These are phyloP conservation scores for Acanthosepion esculentum DNA, from an alignment of 2,888 invertebrate species.

Conservation along the genomic window DNA sequence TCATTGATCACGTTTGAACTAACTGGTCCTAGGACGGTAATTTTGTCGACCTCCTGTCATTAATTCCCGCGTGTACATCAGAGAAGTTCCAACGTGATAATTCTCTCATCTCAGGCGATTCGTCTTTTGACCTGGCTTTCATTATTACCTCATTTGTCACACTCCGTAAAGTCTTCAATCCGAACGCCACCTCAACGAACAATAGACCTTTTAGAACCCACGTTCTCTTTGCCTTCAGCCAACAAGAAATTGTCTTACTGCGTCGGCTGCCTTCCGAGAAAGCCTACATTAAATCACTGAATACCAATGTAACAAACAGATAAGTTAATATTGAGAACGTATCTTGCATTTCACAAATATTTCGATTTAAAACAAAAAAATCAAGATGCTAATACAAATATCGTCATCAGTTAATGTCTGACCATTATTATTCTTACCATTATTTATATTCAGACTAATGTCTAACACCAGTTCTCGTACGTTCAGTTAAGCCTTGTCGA, in stretches of 20 bases:
- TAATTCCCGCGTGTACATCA: conserved; percentile 8
- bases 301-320: no score
- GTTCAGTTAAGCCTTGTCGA: no score
- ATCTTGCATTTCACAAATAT: no score
- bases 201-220: not conserved
- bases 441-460: no score
- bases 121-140: conserved; percentile 1
- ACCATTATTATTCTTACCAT: no score
- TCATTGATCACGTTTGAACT: conserved; percentile 33
- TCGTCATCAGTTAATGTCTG: no score
- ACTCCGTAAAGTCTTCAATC: not conserved
- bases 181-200: not conserved
- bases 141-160: conserved; percentile 23
- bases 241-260: not conserved
- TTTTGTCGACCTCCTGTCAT: conserved; percentile 33
- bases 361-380: no score
- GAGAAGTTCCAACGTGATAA: conserved; percentile 33
- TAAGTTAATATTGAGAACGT: no score
- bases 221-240: not conserved
- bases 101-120: conserved; percentile 33
- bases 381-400: no score
- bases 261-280: not conserved
- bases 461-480: no score
- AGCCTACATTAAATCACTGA: not conserved
- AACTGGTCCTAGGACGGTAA: not conserved